Evolutionary conservation across 2,797 vertebrate genomes (phyloP).

Genomic region (Gymnoscopelus braueri): DNA sequence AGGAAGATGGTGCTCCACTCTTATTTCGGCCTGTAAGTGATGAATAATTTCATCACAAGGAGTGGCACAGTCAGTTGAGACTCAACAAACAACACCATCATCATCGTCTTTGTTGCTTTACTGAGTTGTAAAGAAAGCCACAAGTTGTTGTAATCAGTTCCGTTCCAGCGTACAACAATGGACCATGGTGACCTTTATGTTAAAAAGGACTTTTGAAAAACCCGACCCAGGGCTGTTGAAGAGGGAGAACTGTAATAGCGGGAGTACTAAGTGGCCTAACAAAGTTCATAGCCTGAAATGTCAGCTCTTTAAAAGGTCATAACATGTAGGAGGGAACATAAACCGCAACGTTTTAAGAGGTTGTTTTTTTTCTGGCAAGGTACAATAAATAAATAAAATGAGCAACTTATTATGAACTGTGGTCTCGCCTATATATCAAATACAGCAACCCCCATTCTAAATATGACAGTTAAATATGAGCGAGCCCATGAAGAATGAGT

Average conservation of each 20-base stretch:
- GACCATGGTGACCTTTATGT: too few relatives aligned
- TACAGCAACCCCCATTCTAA: slow-evolving; percentile 10
- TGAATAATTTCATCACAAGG: too few relatives aligned
- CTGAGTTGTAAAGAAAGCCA: too few relatives aligned
- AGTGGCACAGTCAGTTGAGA: too few relatives aligned
- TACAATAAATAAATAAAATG: slow-evolving; percentile 7
- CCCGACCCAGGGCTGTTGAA: background rate
- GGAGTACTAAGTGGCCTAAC: background rate
- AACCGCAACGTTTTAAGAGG: background rate
- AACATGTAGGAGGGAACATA: slow-evolving; percentile 1
- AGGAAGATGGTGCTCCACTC: too few relatives aligned
- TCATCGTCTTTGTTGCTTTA: too few relatives aligned
- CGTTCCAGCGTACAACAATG: too few relatives aligned
- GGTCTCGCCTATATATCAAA: slow-evolving; percentile 25
- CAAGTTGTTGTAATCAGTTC: too few relatives aligned
- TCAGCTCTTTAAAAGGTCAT: slow-evolving; percentile 26
- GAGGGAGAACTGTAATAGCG: background rate
- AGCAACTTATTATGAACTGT: slow-evolving; percentile 35
- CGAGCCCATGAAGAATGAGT: slow-evolving; percentile 32
- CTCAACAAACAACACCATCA: too few relatives aligned
- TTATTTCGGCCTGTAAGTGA: too few relatives aligned
- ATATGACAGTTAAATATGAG: slow-evolving; percentile 27
- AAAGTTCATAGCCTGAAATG: slow-evolving; percentile 15
- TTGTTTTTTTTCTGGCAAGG: background rate
- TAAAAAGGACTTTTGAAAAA: too few relatives aligned